Base-by-base conservation (phyloP, 2,797 vertebrate species). In the Miichthys miiuy region DNA sequence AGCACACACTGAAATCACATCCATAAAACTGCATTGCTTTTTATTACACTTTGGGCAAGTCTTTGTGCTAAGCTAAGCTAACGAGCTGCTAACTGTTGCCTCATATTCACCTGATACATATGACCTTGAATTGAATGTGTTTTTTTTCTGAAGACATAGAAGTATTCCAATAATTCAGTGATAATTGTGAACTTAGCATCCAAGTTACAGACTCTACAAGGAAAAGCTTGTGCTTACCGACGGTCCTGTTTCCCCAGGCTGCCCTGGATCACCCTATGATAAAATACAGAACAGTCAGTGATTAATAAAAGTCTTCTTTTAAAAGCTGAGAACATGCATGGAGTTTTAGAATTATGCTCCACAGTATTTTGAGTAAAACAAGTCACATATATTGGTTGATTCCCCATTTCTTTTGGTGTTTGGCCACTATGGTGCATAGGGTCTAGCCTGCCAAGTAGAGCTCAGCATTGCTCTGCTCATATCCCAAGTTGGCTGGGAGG, bases 261-360 rank as follows among this genome's bases (percentile, higher is more conserved):
- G 95, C 72, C 98, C 98, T 81, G 96, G 92, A 78, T 99, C 98
- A 62, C 98, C 98, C 98, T 99, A 57, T 46, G 50, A 82, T 4
- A 84, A 92, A 34, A 86, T 61, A 82, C 1, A 75, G 79, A 85
- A 56, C 27, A 69, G 2, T 1, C 27, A 44, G 83, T 38, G 8
- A 38, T 80, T 88, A 77, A 72, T 70, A 46, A 12, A 42, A 41
- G 25, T 41, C 14, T 11, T 50, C 25, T 38, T 34, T 69, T 30
- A 70, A 27, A 75, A 18, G 18, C 18, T 68, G 13, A 62, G 18
- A 84, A 69, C 57, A 70, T 8, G 38, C 23, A 61, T 57, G 18
- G 42, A 52, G 23, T 75, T 79, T 62, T 34, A 55, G 74, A 75
- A 65, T 46, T 1, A 66, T 73, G 23, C 47, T 70, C n/a, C 73